Percentiles rank a stretch among this genome's conserved stretches.
phyloP scores from a whole-genome alignment of 1,140 invertebrate species.

The Apocrypta bakeri region DNA sequence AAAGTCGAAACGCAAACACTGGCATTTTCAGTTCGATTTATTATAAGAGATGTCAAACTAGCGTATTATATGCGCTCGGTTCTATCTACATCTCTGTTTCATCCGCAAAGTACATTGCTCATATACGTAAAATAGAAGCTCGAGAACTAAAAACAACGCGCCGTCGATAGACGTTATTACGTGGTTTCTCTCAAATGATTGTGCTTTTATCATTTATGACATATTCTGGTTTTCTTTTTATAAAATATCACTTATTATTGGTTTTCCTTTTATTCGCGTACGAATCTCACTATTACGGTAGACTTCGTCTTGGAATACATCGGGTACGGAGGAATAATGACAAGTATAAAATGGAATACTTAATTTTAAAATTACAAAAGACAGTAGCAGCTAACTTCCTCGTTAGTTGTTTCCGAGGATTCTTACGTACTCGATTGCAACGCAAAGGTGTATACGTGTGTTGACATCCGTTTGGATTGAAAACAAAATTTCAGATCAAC shows the following conservation, averaged over 20 bases:
- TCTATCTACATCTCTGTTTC: not conserved
- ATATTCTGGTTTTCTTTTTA: conserved; percentile 25
- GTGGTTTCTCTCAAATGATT: conserved; percentile 13
- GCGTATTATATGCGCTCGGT: no score
- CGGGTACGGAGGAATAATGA: conserved; percentile 30
- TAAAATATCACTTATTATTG: conserved; percentile 6
- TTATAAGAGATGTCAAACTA: not conserved
- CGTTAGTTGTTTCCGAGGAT: not conserved
- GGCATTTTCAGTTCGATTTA: not conserved
- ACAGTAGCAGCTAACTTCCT: not conserved
- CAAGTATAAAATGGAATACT: conserved; percentile 40
- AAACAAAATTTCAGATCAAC: conserved; percentile 39
- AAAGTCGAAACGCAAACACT: not conserved
- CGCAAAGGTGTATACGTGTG: not conserved
- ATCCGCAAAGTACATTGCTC: not conserved
- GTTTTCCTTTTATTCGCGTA: not conserved
- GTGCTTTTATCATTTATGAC: conserved; percentile 27
- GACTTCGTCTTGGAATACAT: conserved; percentile 7
- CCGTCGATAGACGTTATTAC: not conserved
- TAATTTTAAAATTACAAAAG: conserved; percentile 37
- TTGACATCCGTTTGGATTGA: conserved; percentile 26
- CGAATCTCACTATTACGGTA: not conserved
- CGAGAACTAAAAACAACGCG: not conserved
- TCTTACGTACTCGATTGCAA: not conserved
- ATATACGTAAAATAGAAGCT: not conserved